Evolutionary conservation across 1,140 invertebrate genomes (phyloP).

Genomic region (Lepidurus arcticus): DNA sequence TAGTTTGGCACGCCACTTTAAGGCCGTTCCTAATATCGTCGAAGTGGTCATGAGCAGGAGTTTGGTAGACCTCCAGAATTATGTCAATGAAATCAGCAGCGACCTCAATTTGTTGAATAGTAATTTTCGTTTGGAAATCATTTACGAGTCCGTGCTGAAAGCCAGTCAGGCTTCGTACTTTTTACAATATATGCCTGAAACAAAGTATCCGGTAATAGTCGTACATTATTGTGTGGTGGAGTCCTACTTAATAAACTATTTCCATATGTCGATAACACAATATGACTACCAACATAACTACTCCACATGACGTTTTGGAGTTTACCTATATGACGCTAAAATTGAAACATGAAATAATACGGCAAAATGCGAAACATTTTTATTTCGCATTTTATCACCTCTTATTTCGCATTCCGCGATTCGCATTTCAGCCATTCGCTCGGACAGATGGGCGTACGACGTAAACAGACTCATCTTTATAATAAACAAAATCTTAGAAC

Average conservation of each 20-base stretch:
- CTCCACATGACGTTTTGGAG: too few relatives aligned
- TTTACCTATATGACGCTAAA: too few relatives aligned
- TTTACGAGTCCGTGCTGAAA: constrained; percentile 30
- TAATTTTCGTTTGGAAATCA: neutral
- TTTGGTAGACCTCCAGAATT: constrained; percentile 26
- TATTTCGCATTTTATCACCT: too few relatives aligned
- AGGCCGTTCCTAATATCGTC: constrained; percentile 25
- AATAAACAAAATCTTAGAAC: neutral
- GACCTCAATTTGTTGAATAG: neutral
- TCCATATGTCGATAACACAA: too few relatives aligned
- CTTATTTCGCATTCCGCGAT: too few relatives aligned
- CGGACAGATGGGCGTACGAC: neutral
- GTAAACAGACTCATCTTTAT: neutral
- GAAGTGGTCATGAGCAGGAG: neutral
- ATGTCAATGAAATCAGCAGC: constrained; percentile 25
- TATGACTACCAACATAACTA: too few relatives aligned
- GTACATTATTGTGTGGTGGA: constrained; percentile 11
- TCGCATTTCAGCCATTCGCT: too few relatives aligned
- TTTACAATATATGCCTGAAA: constrained; percentile 23
- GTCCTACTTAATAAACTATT: too few relatives aligned
- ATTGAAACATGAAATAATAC: too few relatives aligned
- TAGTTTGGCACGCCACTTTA: neutral
- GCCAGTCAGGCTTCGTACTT: constrained; percentile 27
- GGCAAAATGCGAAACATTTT: too few relatives aligned
- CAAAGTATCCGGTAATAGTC: constrained; percentile 25